Percentiles rank a stretch among this genome's conserved stretches.
Conservation (phyloP, 2,797 vertebrate species). For the Benthosema pterotum region DNA sequence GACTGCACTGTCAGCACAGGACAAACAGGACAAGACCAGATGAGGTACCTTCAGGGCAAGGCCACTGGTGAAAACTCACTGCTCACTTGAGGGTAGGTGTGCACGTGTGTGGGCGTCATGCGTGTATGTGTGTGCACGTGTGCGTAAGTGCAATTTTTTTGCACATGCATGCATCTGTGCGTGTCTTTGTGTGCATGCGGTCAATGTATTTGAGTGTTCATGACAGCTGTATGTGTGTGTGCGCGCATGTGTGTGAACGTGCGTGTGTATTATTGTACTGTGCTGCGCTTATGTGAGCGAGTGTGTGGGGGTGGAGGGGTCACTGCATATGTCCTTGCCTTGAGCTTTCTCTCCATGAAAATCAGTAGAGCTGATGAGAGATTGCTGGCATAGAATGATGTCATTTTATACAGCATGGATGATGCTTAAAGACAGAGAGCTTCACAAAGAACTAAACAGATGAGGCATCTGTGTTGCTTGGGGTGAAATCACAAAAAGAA, state of each 20-base stretch:
- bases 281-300: constrained; percentile 27
- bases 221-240: no score
- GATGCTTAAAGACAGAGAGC: constrained; percentile 24
- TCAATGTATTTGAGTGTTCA: no score
- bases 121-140: neutral
- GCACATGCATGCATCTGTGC: neutral
- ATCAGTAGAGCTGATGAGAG: constrained; percentile 45
- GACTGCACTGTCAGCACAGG: constrained; percentile 33
- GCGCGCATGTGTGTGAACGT: constrained; percentile 29
- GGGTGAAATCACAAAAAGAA: no score
- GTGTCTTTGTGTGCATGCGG: neutral
- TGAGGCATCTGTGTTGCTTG: neutral
- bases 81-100: constrained; percentile 48
- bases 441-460: neutral
- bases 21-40: constrained; percentile 46
- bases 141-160: no score
- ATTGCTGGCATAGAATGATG: constrained; percentile 44
- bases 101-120: constrained; percentile 1
- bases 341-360: constrained; percentile 63
- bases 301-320: constrained; percentile 28
- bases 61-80: constrained; percentile 48
- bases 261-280: constrained; percentile 41
- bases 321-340: constrained; percentile 70
- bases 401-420: constrained; percentile 33
- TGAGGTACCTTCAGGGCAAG: constrained; percentile 48